A percentile compares a stretch with the other conserved stretches of the same genome.
These are phyloP conservation scores for Sylvilagus floridanus DNA, from an alignment of 2,797 vertebrate species.

Conservation along the genomic window DNA sequence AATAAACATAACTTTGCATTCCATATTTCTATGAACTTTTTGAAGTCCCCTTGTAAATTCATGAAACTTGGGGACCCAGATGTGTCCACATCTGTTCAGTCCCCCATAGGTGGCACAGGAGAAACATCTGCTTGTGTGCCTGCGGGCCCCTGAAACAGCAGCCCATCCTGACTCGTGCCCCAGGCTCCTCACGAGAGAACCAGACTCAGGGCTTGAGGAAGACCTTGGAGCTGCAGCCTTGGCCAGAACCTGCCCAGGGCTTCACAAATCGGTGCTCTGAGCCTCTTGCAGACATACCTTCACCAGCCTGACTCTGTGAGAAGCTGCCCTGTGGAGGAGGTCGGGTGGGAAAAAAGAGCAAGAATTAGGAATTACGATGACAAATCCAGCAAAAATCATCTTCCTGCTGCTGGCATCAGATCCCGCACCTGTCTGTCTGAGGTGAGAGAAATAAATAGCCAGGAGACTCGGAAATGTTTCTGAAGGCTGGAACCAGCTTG, in stretches of 20 bases:
- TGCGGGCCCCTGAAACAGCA: not conserved
- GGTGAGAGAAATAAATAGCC: conserved; percentile 36
- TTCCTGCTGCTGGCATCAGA: not conserved
- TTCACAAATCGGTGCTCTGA: not conserved
- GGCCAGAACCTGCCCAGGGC: not conserved
- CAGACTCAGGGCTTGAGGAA: not conserved
- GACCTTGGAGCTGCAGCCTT: too few species aligned
- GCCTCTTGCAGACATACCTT: conserved; percentile 88
- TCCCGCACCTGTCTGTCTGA: not conserved
- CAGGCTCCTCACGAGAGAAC: not conserved
- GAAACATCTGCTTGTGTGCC: not conserved
- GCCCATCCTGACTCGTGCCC: not conserved
- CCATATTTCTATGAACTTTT: too few species aligned
- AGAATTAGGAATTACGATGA: not conserved
- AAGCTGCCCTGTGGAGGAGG: conserved; percentile 88
- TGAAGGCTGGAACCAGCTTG: not conserved
- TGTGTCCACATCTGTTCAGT: not conserved
- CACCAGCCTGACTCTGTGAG: conserved; percentile 89
- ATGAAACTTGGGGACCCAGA: not conserved
- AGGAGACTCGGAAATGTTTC: not conserved
- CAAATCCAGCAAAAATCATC: not conserved
- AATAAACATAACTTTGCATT: too few species aligned
- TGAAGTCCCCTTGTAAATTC: not conserved
- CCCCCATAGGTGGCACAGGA: not conserved
- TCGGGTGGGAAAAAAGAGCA: conserved; percentile 1